Percentiles rank a stretch among this genome's conserved stretches.
These are phyloP conservation scores for Sebastes matsubarae DNA, from an alignment of 2,797 vertebrate species.

Conservation along the genomic window DNA sequence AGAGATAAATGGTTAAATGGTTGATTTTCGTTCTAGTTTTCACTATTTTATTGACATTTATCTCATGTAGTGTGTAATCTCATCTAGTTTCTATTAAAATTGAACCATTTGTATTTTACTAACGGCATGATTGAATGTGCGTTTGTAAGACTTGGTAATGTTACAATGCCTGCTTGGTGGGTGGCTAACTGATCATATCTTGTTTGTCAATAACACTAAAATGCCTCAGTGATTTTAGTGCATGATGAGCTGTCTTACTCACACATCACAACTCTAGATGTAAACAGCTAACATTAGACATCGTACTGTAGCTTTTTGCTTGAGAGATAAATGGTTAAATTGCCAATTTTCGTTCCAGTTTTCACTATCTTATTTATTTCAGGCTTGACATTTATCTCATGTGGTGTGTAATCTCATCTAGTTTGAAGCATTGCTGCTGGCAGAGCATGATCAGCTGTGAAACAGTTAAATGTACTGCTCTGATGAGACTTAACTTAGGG, in stretches of 20 bases:
- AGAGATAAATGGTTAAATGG: not conserved
- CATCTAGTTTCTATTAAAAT: not conserved
- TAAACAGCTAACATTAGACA: not conserved
- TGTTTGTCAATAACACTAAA: slow-evolving; percentile 47
- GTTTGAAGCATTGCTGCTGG: not conserved
- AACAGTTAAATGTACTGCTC: not conserved
- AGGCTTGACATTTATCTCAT: not conserved
- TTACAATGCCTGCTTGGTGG: slow-evolving; percentile 35
- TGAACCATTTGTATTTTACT: not conserved
- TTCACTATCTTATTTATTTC: not conserved
- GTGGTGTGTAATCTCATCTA: not conserved
- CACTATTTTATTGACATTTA: not conserved
- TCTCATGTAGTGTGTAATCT: not conserved
- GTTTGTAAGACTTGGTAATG: slow-evolving; percentile 8
- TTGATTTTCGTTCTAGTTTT: not conserved
- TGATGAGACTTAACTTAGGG: not conserved
- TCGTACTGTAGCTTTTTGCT: not conserved
- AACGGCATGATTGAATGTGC: not conserved
- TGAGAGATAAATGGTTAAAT: not conserved
- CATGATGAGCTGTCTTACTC: not conserved
- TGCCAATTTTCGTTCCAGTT: not conserved
- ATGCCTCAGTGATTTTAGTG: not conserved
- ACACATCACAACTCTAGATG: not conserved
- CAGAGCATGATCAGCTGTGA: not conserved
- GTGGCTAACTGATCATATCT: slow-evolving; percentile 43